Conservation (phyloP, 2,113 vertebrate genomes). For the Lepus europaeus region DNA sequence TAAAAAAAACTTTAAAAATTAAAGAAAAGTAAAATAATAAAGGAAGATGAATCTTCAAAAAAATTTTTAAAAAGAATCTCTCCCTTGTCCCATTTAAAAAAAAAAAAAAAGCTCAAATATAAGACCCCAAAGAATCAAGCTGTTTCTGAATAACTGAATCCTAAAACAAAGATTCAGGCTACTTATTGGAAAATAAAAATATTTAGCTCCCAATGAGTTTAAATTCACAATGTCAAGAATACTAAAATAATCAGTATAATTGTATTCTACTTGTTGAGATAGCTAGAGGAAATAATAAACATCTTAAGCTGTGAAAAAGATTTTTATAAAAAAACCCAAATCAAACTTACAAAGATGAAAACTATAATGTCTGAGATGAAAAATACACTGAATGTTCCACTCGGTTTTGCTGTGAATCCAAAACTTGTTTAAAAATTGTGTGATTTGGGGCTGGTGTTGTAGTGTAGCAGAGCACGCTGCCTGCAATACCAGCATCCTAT, state of each 20-base stretch:
- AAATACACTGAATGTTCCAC: neutral
- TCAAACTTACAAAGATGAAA: conserved; percentile 38
- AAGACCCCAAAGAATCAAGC: neutral
- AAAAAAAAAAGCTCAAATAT: neutral
- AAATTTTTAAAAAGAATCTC: neutral
- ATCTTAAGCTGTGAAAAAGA: neutral
- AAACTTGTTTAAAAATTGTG: neutral
- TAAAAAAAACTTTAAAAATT: too few species aligned
- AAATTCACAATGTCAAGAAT: neutral
- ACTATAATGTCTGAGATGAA: neutral
- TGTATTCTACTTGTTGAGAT: neutral
- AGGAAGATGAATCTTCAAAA: too few species aligned
- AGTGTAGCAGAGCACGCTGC: too few species aligned
- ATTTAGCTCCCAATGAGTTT: neutral
- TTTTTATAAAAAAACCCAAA: neutral
- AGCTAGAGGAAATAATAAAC: neutral
- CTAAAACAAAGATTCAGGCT: conserved; percentile 41
- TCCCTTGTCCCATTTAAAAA: neutral
- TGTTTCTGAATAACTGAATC: neutral
- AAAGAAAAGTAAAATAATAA: too few species aligned
- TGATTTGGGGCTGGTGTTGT: too few species aligned
- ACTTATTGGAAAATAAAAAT: neutral
- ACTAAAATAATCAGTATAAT: neutral
- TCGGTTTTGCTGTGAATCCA: neutral
- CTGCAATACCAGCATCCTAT: too few species aligned